Percentiles rank a stretch among this genome's conserved stretches.
These are phyloP conservation scores for Aphelocoma californica DNA, from an alignment of 2,797 vertebrate species.

Conservation along the genomic window DNA sequence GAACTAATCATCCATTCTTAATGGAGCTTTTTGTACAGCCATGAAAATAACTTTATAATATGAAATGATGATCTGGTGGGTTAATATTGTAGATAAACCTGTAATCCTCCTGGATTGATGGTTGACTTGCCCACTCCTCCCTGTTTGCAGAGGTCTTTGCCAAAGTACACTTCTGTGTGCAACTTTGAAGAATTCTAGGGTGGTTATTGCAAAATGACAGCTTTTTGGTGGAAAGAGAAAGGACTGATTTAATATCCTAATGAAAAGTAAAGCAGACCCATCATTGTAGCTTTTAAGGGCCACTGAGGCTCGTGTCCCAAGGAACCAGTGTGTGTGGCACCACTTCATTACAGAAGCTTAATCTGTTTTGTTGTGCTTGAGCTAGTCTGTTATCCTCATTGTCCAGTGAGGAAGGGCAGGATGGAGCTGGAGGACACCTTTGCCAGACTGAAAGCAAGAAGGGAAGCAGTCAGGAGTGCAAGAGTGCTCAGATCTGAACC, in stretches of 20 bases:
- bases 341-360: not conserved
- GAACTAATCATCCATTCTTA: not conserved
- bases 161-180: not conserved
- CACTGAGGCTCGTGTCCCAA: fast-evolving
- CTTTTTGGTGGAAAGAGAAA: not conserved
- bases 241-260: not conserved
- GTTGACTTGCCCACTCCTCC: not conserved
- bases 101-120: not conserved
- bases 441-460: not conserved
- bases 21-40: not conserved
- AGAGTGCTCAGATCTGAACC: not conserved
- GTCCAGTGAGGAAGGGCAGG: not conserved
- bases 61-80: not conserved
- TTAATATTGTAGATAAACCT: not conserved
- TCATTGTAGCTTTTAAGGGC: not conserved
- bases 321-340: not conserved
- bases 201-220: not conserved
- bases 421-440: not conserved
- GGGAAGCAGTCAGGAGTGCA: not conserved
- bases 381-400: not conserved
- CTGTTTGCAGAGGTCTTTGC: not conserved
- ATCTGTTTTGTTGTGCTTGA: not conserved
- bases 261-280: not conserved
- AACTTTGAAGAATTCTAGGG: not conserved
- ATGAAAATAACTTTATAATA: not conserved